phyloP scores from a whole-genome alignment of 2,113 vertebrate species.

The Melanostigma gelatinosum region DNA sequence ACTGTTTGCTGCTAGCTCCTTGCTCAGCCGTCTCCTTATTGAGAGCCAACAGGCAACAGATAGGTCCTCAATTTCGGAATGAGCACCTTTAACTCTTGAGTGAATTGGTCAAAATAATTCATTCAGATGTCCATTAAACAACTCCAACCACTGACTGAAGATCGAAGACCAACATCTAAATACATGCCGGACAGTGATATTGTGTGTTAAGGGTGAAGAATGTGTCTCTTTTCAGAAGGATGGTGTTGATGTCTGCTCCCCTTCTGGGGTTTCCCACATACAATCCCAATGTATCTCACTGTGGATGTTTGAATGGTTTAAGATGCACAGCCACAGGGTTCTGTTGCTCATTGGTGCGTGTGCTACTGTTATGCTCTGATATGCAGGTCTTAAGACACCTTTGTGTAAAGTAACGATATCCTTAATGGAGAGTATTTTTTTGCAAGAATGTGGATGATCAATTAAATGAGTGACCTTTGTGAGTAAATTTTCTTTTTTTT shows the following conservation, averaged over 20 bases:
- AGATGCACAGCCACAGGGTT: background rate
- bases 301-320: background rate
- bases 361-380: background rate
- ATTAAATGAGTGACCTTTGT: background rate
- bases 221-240: background rate
- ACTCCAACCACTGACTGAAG: background rate
- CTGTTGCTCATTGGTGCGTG: background rate
- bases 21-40: too few relatives aligned
- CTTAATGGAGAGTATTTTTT: background rate
- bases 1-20: too few relatives aligned
- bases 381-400: background rate
- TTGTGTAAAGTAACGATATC: background rate
- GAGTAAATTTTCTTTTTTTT: too few relatives aligned
- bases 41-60: too few relatives aligned
- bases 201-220: background rate
- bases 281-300: background rate
- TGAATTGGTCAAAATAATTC: too few relatives aligned
- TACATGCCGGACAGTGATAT: background rate
- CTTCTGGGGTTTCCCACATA: background rate
- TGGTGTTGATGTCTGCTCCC: background rate
- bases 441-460: background rate
- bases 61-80: too few relatives aligned
- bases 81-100: too few relatives aligned
- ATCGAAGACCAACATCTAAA: background rate
- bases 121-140: too few relatives aligned